Evolutionary conservation across 2,888 invertebrate species (phyloP).

Genomic region (Syrista parreyssii): DNA sequence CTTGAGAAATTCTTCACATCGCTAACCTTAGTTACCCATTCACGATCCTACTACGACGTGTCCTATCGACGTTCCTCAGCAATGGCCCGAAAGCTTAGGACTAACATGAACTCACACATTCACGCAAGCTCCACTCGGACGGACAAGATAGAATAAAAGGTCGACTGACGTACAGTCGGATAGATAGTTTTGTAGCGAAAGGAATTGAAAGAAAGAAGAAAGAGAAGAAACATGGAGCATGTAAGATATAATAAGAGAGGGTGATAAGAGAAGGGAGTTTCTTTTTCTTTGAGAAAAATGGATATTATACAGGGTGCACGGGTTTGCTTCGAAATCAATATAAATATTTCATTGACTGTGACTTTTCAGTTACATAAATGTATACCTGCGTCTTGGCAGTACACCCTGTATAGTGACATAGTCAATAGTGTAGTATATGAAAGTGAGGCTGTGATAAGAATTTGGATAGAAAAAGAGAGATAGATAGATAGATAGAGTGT

Average conservation of each 20-base stretch:
- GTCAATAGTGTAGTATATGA: no score
- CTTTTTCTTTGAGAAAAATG: background rate
- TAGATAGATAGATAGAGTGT: constrained; percentile 46
- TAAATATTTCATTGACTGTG: no score
- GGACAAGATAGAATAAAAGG: constrained; percentile 49
- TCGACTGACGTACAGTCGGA: background rate
- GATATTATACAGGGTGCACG: background rate
- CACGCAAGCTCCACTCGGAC: constrained; percentile 62
- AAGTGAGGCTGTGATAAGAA: no score
- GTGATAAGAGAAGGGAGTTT: background rate
- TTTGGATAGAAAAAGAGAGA: no score
- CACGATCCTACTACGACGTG: background rate
- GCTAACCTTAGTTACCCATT: background rate
- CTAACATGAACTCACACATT: constrained; percentile 43
- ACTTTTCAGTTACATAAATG: no score
- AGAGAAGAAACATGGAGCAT: no score
- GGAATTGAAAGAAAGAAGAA: constrained; percentile 9
- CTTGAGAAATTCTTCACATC: constrained; percentile 25
- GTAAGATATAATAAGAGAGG: background rate
- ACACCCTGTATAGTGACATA: no score
- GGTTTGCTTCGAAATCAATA: no score
- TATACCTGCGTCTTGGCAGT: no score
- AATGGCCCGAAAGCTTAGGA: constrained; percentile 19
- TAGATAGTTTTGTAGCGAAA: constrained; percentile 10
- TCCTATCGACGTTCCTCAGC: constrained; percentile 6